Conservation (phyloP, 2,888 invertebrate species). For the Teinopalpus imperialis region DNA sequence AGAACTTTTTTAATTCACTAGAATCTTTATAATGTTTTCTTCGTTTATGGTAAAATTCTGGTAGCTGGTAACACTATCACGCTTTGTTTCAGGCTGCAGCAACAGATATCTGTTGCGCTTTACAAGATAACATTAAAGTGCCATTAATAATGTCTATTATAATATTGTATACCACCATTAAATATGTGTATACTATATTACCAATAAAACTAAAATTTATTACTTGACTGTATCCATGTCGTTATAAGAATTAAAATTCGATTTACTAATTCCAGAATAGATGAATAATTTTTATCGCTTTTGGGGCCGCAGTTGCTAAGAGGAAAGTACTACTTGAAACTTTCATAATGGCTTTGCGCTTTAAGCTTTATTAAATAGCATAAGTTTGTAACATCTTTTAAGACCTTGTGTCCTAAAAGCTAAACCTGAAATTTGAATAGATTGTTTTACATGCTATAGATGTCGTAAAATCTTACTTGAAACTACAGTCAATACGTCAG, state of each 20-base stretch:
- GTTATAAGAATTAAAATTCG: background rate
- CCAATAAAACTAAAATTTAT: constrained; percentile 5
- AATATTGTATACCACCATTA: no score
- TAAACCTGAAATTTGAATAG: constrained; percentile 2
- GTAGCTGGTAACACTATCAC: constrained; percentile 26
- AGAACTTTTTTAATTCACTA: no score
- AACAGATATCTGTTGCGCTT: constrained; percentile 74
- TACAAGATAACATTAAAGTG: background rate
- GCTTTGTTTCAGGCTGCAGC: constrained; percentile 37
- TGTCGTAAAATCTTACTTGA: constrained; percentile 3
- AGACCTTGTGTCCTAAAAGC: background rate
- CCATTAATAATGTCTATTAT: constrained; percentile 1
- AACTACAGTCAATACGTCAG: no score
- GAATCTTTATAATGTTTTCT: no score
- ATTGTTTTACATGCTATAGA: background rate
- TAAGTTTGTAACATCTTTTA: constrained; percentile 6
- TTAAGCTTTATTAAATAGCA: constrained; percentile 1
- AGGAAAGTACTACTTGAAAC: background rate
- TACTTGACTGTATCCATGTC: background rate
- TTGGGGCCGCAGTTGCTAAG: no score
- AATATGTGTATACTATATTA: no score
- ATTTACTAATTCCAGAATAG: no score
- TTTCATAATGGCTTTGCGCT: background rate
- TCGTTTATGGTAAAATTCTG: background rate
- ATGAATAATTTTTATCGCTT: no score